These are phyloP conservation scores for Ophiodon elongatus DNA, from an alignment of 2,113 vertebrate genomes.

Conservation along the genomic window DNA sequence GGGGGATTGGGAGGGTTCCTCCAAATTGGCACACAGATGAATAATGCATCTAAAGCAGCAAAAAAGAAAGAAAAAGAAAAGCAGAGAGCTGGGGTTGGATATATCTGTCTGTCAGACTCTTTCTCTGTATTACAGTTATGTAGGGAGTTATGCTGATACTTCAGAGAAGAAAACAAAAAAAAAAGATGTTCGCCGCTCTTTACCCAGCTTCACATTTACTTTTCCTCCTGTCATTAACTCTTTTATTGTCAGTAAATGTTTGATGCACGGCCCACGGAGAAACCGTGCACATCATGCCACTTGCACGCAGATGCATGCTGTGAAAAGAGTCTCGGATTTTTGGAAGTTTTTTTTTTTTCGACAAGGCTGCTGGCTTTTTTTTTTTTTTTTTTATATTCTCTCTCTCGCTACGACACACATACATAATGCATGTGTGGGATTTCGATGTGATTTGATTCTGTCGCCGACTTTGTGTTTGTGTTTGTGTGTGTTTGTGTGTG, in stretches of 20 bases:
- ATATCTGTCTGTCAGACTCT: conserved; percentile 76
- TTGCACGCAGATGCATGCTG: conserved; percentile 6
- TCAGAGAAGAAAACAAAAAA: conserved; percentile 57
- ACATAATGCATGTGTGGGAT: conserved; percentile 63
- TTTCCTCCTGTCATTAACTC: conserved; percentile 45
- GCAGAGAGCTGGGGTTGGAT: conserved; percentile 74
- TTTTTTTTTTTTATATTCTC: neutral
- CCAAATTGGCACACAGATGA: conserved; percentile 84
- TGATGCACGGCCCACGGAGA: conserved; percentile 33
- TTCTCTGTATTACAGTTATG: conserved; percentile 70
- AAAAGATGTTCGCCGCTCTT: conserved; percentile 43
- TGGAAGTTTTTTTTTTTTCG: conserved; percentile 27
- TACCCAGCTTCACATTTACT: conserved; percentile 46
- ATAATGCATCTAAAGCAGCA: conserved; percentile 83
- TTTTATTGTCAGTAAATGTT: conserved; percentile 36
- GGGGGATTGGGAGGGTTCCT: conserved; percentile 79
- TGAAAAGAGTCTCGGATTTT: conserved; percentile 36
- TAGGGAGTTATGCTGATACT: conserved; percentile 64
- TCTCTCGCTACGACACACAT: conserved; percentile 45
- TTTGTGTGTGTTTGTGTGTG: neutral
- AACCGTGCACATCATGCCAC: conserved; percentile 11
- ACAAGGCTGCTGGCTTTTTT: conserved; percentile 40
- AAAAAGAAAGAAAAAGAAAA: conserved; percentile 18
- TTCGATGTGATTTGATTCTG: conserved; percentile 69
- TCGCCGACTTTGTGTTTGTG: conserved; percentile 29